A percentile compares a stretch with the other conserved stretches of the same genome.
These are phyloP conservation scores for Lutraria rhynchaena DNA, from an alignment of 1,140 invertebrate species.

Conservation along the genomic window DNA sequence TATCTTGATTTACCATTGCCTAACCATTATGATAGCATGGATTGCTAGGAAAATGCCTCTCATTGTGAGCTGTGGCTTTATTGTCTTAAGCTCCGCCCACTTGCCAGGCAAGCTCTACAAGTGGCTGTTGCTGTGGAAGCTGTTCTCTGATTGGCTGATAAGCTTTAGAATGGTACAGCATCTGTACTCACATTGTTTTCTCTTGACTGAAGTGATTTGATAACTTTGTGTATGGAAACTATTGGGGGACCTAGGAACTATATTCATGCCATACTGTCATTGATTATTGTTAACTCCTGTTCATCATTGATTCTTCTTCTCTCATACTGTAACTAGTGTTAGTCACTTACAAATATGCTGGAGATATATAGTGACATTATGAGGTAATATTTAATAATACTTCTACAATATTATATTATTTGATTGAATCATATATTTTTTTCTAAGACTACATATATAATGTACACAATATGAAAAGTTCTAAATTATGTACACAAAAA, in stretches of 20 bases:
- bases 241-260: background rate
- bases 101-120: slow-evolving; percentile 25
- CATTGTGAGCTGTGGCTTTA: slow-evolving; percentile 23
- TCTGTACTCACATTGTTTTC: slow-evolving; percentile 36
- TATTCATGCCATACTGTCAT: background rate
- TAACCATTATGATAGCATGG: background rate
- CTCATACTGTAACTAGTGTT: slow-evolving; percentile 20
- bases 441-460: no score
- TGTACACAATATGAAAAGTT: no score
- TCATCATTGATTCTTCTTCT: background rate
- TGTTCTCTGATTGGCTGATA: slow-evolving; percentile 40
- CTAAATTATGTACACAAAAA: no score
- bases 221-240: slow-evolving; percentile 17
- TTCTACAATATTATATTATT: background rate
- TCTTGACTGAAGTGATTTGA: slow-evolving; percentile 48
- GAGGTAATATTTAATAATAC: slow-evolving; percentile 30
- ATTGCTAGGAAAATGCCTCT: slow-evolving; percentile 23
- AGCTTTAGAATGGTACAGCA: slow-evolving; percentile 34
- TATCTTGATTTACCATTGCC: background rate
- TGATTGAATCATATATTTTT: no score
- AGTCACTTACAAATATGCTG: slow-evolving; percentile 36
- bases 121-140: background rate
- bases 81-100: slow-evolving; percentile 45
- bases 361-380: slow-evolving; percentile 56
- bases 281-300: slow-evolving; percentile 43